Base-by-base conservation (phyloP, 2,888 invertebrate genomes). In the Andrena trimmerana region DNA sequence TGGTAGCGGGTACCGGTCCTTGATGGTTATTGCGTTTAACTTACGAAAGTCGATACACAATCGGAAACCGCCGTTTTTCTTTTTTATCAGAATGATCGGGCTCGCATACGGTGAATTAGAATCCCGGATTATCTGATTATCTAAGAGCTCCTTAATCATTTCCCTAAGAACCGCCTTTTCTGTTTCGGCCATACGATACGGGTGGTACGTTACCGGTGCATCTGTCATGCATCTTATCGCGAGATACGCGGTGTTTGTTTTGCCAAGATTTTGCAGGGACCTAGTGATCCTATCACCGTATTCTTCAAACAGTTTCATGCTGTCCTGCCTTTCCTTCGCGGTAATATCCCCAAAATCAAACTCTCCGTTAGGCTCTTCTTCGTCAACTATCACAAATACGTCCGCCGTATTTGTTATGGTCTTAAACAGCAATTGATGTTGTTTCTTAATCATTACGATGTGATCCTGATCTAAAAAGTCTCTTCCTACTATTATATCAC, bases 81-180 rank as follows among this genome's bases (percentile, higher is more conserved):
- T 68, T 20, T 54, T 52, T 8, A 68, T 20, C 31, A 68, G 1
- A 29, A 54, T 8, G 1, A 68, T 31, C n/a, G 68, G 54, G n/a
- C 68, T 68, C 13, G 68, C 68, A 20, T 54, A 68, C 5, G 36
- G 68, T 27, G 63, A 63, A 13, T 42, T 10, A 0, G 42, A 63
- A 7, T 63, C 0, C 24, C 63, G 42, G 20, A 54, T 54, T 54
- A 54, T 54, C 8, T n/a, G 52, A 54, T 54, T 54, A 20, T n/a
- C 52, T 54, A 24, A 7, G 7, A 54, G 20, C 0, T 54, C 52
- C 20, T 54, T 54, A 20, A 20, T 24, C 52, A 54, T 54, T 54
- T 54, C 20, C 52, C 52, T 24, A 6, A 54, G 52, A 54, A 54
- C 52, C 20, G 20, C 20, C 1, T 54, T 24, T 54, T n/a, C 52